Evolutionary conservation across 2,888 invertebrate genomes (phyloP), one percentile per base, ranked within the genome.

Genomic region (Hesperia comma): DNA sequence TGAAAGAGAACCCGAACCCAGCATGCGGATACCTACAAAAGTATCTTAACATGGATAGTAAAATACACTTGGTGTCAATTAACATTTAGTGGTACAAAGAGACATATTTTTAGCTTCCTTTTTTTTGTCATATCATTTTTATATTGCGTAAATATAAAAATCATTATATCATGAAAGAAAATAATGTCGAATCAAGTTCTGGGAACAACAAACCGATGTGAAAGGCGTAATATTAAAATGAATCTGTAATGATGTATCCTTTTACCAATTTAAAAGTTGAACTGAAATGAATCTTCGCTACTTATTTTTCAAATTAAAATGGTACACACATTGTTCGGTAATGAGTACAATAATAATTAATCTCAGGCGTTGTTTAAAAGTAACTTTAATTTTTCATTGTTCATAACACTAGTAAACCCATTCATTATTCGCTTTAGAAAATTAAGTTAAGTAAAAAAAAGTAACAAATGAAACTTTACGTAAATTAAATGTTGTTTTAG

Each of bases 221-320:
- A 8, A 46, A 7, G 17, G 43, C 15, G 43, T 46, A 37, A 46
- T 46, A 46, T 46, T 37, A 32, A 46, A 46, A 60, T 32, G 10
- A 12, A 49, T 17, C 37, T n/a, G 26, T 63, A 40, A 46, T 64
- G 37, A 49, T 7, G 41, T 58, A 64, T 58, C n/a, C 58, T 41
- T 37, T 64, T 64, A 64, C 58, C 51, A 64, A 64, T 64, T 58
- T 32, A 33, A 53, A 54, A 40, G 53, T 40, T 46, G 51, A 60
- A 60, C 60, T 58, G 64, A 66, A 66, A 60, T 60, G 32, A 43
- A 33, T 53, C 21, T 54, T 60, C 17, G n/a, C 40, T 53, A 60
- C 12, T 19, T 21, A 51, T 61, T 61, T 61, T 37, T 37, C n/a
- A 51, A 61, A 61, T 37, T 61, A 51, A 53, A 51, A 53, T 53